Percentiles rank a stretch among this genome's conserved stretches.
These are phyloP conservation scores for Albula glossodonta DNA, from an alignment of 2,113 vertebrate species.

Conservation along the genomic window DNA sequence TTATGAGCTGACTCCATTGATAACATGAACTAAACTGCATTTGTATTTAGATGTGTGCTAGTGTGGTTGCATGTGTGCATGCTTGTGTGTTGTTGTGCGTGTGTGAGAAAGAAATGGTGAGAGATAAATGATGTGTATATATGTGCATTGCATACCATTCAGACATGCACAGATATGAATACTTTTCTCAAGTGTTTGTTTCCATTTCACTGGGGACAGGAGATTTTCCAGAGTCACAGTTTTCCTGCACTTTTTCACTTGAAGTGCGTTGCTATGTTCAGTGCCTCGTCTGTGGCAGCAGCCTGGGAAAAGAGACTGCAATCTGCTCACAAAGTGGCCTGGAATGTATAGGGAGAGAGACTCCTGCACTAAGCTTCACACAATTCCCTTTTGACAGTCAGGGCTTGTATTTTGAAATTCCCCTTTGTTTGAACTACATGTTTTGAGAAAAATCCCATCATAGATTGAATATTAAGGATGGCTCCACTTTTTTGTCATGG, in stretches of 20 bases:
- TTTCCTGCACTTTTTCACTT: neutral
- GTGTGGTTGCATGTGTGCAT: neutral
- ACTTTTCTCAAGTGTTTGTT: neutral
- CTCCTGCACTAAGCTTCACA: neutral
- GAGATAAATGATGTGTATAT: neutral
- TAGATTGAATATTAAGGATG: constrained; percentile 38
- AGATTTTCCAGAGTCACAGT: neutral
- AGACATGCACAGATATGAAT: neutral
- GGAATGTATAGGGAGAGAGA: constrained; percentile 10
- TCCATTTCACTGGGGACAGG: neutral
- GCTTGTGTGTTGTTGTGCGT: neutral
- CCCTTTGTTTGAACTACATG: constrained; percentile 30
- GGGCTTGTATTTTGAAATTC: neutral
- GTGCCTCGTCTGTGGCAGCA: neutral
- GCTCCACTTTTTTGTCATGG: too few species aligned
- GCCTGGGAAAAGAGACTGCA: neutral
- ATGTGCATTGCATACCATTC: neutral
- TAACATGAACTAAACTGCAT: neutral
- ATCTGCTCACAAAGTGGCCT: neutral
- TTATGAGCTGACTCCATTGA: too few species aligned
- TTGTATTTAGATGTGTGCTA: neutral
- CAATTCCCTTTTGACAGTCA: neutral
- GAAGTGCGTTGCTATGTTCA: neutral
- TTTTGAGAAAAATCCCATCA: constrained; percentile 40
- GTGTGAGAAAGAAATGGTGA: constrained; percentile 11